phyloP scores from a whole-genome alignment of 2,888 invertebrate genomes.

The Frankliniella intonsa region DNA sequence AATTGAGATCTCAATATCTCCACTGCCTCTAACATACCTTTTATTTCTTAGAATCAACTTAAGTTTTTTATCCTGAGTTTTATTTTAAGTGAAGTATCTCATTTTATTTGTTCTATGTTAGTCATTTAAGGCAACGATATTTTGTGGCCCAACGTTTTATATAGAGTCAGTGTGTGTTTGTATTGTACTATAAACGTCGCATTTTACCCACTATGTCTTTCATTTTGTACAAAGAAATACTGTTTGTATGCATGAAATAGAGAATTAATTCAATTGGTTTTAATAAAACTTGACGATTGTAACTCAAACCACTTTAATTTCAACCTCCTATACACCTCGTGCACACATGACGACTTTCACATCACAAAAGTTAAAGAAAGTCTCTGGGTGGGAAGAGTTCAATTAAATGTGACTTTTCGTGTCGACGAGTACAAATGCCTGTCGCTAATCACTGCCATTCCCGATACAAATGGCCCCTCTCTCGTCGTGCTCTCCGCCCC shows the following conservation, averaged over 20 bases:
- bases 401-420: constrained; percentile 13
- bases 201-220: constrained; percentile 20
- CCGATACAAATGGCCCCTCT: constrained; percentile 12
- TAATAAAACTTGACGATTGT: background rate
- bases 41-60: background rate
- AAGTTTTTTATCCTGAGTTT: background rate
- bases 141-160: background rate
- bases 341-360: background rate
- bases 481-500: background rate
- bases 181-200: constrained; percentile 20
- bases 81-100: background rate
- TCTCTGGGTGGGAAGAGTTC: background rate
- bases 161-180: constrained; percentile 25
- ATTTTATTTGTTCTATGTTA: background rate
- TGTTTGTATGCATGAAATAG: background rate
- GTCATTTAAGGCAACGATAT: background rate
- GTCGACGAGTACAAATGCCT: background rate
- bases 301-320: background rate
- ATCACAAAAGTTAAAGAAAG: background rate
- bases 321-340: background rate
- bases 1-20: too few relatives aligned
- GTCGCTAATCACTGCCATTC: constrained; percentile 15
- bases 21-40: too few relatives aligned
- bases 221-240: constrained; percentile 20
- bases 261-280: background rate